Base-by-base conservation (phyloP, 2,113 vertebrate genomes). In the Saimiri boliviensis region DNA sequence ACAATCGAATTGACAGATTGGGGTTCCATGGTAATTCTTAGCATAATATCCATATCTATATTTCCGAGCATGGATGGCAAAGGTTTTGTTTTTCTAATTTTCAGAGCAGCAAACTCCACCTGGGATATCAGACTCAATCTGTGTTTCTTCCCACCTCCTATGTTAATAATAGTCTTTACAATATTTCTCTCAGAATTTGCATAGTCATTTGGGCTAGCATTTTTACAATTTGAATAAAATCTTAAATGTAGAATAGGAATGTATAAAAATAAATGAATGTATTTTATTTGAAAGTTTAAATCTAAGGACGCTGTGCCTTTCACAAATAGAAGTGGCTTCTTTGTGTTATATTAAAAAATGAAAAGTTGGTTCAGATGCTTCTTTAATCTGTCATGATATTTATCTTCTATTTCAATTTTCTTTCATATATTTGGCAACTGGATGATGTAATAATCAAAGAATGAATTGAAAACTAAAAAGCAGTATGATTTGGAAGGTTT, bases 31-130 rank as follows among this genome's bases (percentile, higher is more conserved):
- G 35, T 95, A 88, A 92, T 94, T 93, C 32, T 86, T 71, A 37
- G 19, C 76, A 93, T 77, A 90, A 96, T 79, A 82, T 80, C 52
- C 54, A 63, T 88, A 82, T 91, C 45, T 93, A 3, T 82, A 70
- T 89, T 94, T 52, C 16, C 25, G 86, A 83, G 23, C 17, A 40
- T 86, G 45, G 6, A 47, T 89, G 63, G 89, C 81, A 96, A 93
- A 93, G 47, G 74, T 94, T 96, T 95, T 89, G 42, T 77, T 97
- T 84, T 89, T 30, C 35, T 91, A 93, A 94, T 96, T 91, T 91
- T 63, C 27, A 95, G 42, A 93, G 35, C 19, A 91, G 37, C 27
- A 82, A 63, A 66, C 10, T 92, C 49, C n/a, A 95, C 47, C n/a
- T 89, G 89, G 17, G 20, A 88, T 89, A 73, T n/a, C 13, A 96